These are phyloP conservation scores for Chaetogeoica ovagalla DNA, from an alignment of 2,888 invertebrate genomes.

Conservation along the genomic window DNA sequence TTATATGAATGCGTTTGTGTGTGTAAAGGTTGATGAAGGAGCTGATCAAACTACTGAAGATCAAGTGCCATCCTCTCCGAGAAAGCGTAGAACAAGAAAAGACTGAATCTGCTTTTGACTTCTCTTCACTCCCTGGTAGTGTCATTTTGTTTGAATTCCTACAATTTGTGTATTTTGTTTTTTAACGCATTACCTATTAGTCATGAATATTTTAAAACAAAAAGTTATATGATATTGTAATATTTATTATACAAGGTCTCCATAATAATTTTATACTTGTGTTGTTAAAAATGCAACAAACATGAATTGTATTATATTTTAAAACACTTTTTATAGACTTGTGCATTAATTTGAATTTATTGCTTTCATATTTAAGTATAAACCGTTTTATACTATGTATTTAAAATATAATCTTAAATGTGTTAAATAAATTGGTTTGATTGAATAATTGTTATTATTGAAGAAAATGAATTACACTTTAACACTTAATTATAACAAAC, in stretches of 20 bases:
- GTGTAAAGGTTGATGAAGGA: constrained; percentile 44
- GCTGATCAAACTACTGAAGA: constrained; percentile 54
- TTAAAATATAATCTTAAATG: constrained; percentile 33
- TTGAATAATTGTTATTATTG: constrained; percentile 25
- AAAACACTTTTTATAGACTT: constrained; percentile 49
- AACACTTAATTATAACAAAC: too few species aligned
- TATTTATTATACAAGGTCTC: constrained; percentile 37
- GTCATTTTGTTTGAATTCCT: constrained; percentile 46
- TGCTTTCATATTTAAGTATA: constrained; percentile 43
- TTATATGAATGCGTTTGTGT: background rate
- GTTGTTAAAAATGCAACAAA: constrained; percentile 26
- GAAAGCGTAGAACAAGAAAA: constrained; percentile 56
- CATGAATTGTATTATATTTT: constrained; percentile 33
- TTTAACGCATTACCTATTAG: constrained; percentile 21
- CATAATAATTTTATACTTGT: constrained; percentile 33
- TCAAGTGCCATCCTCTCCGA: constrained; percentile 55
- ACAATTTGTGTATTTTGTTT: constrained; percentile 46
- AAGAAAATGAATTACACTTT: background rate
- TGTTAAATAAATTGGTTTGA: constrained; percentile 44
- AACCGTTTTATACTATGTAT: constrained; percentile 40
- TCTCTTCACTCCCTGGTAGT: constrained; percentile 30
- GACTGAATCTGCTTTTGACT: constrained; percentile 55
- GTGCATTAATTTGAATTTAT: constrained; percentile 40
- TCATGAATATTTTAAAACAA: constrained; percentile 26
- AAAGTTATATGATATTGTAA: constrained; percentile 15